Conservation (phyloP, 1,140 invertebrate species). For the Solenopsis fugax region DNA sequence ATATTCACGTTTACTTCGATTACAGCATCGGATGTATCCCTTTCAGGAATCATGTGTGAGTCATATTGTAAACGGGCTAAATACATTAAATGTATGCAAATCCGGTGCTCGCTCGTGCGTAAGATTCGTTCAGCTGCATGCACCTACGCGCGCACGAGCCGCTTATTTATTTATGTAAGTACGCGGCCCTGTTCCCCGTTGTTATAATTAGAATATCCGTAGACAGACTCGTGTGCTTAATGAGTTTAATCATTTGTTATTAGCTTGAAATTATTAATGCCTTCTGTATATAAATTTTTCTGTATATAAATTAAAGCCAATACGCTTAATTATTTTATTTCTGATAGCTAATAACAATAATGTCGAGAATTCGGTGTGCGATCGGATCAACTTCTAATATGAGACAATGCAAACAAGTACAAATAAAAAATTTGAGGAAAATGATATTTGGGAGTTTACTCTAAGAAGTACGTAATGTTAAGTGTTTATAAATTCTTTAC, state of each 20-base stretch:
- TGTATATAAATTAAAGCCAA: not conserved
- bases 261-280: not conserved
- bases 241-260: slow-evolving; percentile 4
- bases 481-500: not conserved
- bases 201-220: slow-evolving; percentile 23
- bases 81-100: slow-evolving; percentile 9
- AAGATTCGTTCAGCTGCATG: slow-evolving; percentile 22
- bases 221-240: not conserved
- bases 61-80: not conserved
- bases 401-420: not conserved
- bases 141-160: slow-evolving; percentile 12
- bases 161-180: slow-evolving; percentile 48
- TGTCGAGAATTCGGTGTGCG: not conserved
- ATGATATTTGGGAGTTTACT: not conserved
- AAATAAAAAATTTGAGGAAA: not conserved
- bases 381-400: not conserved
- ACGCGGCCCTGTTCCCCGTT: not conserved
- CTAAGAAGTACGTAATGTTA: not conserved
- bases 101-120: slow-evolving; percentile 39
- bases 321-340: not conserved
- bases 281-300: no score
- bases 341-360: not conserved
- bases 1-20: slow-evolving; percentile 28
- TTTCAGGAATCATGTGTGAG: not conserved
- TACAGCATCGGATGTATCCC: not conserved